phyloP scores from a whole-genome alignment of 2,888 invertebrate species.

The Netelia melanura region DNA sequence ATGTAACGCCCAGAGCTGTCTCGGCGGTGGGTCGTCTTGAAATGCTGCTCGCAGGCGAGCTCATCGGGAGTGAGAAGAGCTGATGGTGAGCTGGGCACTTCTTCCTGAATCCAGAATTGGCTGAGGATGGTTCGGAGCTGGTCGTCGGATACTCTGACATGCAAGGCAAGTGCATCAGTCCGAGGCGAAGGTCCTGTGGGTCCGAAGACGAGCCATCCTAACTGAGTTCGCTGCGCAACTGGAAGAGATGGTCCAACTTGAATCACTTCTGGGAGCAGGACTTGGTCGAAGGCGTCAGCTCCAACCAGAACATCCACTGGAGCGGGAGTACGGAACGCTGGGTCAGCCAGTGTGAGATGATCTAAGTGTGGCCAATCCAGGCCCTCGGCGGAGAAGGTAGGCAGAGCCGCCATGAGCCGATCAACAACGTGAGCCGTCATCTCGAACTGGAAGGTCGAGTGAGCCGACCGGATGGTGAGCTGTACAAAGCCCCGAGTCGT shows the following conservation, averaged over 20 bases:
- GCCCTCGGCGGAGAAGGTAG: no score
- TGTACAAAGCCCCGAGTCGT: neutral
- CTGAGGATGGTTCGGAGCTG: neutral
- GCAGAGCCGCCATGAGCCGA: neutral
- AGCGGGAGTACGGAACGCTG: no score
- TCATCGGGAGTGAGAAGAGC: neutral
- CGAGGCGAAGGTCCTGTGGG: neutral
- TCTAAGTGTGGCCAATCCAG: no score
- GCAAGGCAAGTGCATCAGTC: neutral
- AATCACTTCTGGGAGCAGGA: conserved; percentile 2
- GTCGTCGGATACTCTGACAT: neutral
- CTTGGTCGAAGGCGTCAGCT: conserved; percentile 40
- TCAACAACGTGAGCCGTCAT: neutral
- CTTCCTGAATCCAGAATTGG: conserved; percentile 28
- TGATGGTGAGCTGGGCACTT: neutral
- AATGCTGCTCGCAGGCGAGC: neutral
- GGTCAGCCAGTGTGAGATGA: no score
- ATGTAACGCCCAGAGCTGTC: no score
- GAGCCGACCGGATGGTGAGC: conserved; percentile 22
- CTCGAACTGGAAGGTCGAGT: neutral
- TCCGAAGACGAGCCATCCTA: conserved; percentile 52
- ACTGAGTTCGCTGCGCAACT: neutral
- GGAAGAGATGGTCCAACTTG: conserved; percentile 17
- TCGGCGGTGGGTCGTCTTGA: no score
- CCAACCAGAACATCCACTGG: conserved; percentile 28